Conservation (phyloP, 2,888 invertebrate genomes). For the Copidosoma aretas region DNA sequence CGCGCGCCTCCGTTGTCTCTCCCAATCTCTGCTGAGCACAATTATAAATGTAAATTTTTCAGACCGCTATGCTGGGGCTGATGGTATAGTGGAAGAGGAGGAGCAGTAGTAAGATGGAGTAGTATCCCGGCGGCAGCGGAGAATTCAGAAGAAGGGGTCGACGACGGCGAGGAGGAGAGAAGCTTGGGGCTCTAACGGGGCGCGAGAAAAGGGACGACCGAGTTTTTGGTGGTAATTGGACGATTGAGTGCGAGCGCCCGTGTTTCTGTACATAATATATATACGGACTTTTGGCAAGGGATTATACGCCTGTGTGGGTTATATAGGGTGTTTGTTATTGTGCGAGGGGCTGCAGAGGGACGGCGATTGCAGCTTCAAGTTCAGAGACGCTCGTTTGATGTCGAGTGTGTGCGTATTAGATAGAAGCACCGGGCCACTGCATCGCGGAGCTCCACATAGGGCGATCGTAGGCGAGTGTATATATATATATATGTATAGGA, state of each 20-base stretch:
- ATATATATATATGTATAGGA: too few relatives aligned
- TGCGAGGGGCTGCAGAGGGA: background rate
- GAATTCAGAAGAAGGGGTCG: too few relatives aligned
- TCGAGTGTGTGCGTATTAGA: slow-evolving; percentile 6
- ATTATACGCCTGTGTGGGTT: background rate
- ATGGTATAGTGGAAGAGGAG: slow-evolving; percentile 3
- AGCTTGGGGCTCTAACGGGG: background rate
- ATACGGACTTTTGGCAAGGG: background rate
- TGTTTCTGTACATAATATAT: too few relatives aligned
- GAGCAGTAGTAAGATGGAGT: background rate
- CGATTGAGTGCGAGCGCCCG: slow-evolving; percentile 21
- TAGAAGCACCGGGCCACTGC: too few relatives aligned
- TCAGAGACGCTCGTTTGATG: slow-evolving; percentile 29
- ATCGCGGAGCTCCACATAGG: too few relatives aligned
- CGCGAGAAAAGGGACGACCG: slow-evolving; percentile 29
- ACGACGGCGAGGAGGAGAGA: background rate
- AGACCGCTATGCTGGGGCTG: background rate
- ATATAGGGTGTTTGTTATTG: background rate
- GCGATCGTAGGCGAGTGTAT: too few relatives aligned
- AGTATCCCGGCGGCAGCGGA: too few relatives aligned
- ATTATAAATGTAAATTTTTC: slow-evolving; percentile 30
- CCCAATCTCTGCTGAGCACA: slow-evolving; percentile 15
- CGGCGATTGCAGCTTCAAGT: background rate
- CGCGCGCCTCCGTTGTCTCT: background rate
- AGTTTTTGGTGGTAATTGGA: slow-evolving; percentile 32